Evolutionary conservation across 37 sponge, comb jelly and placozoan genomes (phyloP), one percentile per base, ranked within the genome.

Genomic region (Tethya wilhelma): DNA sequence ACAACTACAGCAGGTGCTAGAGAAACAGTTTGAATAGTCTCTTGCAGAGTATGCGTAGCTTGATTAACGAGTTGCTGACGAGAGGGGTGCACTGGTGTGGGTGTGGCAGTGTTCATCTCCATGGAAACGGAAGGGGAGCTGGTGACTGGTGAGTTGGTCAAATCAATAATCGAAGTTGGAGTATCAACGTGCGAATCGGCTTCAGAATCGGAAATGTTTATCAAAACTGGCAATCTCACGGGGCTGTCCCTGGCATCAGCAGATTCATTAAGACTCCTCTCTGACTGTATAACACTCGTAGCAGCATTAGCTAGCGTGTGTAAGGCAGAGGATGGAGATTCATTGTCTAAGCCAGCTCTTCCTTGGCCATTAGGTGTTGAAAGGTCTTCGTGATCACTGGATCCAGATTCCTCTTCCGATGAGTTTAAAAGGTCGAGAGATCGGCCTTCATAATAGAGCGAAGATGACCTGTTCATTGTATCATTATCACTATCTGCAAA

Each of bases 231-330:
- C 22, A 79, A 29, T 33, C 79, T 32, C 29, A 67, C 23, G 23
- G 68, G 68, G 26, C n/a, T n/a, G n/a, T 34, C 56, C 4, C 23
- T 31, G 0, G 2, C 45, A 65, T 39, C 67, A 49, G 55, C 23
- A 0, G 64, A 45, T 14, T 32, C 7, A 19, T 39, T 38, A 7
- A 42, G 20, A 1, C 37, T 28, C 1, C 45, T 34, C n/a, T 62
- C 62, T 28, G 1, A 45, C 8, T 78, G 67, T 4, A 49, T 34
- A 42, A 78, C 49, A 34, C 41, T 66, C 3, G 49, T 45, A 64
- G 79, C 79, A 25, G 79, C 79, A 66, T 64, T 64, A n/a, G 79
- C 79, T 4, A 78, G 67, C 31, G 79, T 78, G 20, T 66, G 79
- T 19, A 78, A 38, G 19, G 79, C 67, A 8, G 67, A 78, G 34